Evolutionary conservation across 2,797 vertebrate genomes (phyloP).

Genomic region (Heteromormyrus szaboi): DNA sequence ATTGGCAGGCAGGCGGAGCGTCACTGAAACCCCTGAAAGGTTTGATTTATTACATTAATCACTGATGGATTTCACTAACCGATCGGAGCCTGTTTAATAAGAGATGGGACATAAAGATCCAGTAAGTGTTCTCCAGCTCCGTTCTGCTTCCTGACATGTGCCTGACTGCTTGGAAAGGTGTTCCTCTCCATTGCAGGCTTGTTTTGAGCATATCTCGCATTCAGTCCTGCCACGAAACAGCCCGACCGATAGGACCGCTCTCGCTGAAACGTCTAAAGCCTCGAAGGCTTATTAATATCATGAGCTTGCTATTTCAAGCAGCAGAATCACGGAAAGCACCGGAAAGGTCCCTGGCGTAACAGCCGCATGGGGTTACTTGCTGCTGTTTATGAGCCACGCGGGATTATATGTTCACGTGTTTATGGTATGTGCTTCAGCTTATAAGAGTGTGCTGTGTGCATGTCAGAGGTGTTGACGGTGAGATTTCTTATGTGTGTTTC

Average conservation of each 20-base stretch:
- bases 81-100: neutral
- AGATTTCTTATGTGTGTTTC: neutral
- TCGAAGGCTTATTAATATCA: neutral
- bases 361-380: neutral
- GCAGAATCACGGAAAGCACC: neutral
- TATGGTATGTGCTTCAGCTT: neutral
- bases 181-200: neutral
- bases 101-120: neutral
- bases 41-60: neutral
- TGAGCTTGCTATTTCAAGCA: neutral
- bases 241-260: neutral
- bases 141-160: neutral
- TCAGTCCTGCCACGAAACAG: neutral
- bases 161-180: neutral
- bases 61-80: neutral
- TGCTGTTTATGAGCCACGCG: neutral
- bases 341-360: neutral
- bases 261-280: neutral
- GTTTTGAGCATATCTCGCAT: neutral
- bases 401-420: neutral
- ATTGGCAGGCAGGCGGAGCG: neutral
- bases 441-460: neutral
- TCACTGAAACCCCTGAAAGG: neutral
- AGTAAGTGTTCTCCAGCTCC: neutral
- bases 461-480: neutral